phyloP scores from a whole-genome alignment of 2,888 invertebrate genomes.

The Protula sp. region DNA sequence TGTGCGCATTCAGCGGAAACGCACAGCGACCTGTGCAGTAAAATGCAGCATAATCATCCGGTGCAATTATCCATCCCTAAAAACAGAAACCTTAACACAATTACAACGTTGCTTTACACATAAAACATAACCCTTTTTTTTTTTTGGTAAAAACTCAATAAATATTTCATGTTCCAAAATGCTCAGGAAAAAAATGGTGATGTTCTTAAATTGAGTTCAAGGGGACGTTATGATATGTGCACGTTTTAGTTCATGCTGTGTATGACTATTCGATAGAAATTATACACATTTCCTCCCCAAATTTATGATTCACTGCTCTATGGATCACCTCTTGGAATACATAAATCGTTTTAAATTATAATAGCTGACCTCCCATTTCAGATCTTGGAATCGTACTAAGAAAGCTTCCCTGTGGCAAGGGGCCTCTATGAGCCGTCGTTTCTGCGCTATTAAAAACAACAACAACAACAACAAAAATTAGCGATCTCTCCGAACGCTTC shows the following conservation, averaged over 20 bases:
- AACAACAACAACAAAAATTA: too few species aligned
- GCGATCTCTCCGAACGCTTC: too few species aligned
- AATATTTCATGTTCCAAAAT: too few species aligned
- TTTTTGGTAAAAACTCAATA: background rate
- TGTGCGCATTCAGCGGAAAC: conserved; percentile 86
- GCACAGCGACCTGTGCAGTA: conserved; percentile 95
- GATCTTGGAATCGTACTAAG: conserved; percentile 91
- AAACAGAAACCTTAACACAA: background rate
- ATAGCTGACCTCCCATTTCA: conserved; percentile 74
- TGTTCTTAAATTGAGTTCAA: too few species aligned
- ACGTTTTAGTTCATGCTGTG: background rate
- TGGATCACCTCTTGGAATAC: too few species aligned
- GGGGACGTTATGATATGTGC: background rate
- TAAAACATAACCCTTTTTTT: background rate
- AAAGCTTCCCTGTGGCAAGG: conserved; percentile 78
- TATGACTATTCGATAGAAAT: too few species aligned
- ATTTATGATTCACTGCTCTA: too few species aligned
- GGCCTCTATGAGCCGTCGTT: background rate
- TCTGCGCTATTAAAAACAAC: too few species aligned
- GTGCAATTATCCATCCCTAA: conserved; percentile 93
- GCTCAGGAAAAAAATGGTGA: too few species aligned
- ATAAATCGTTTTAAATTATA: background rate
- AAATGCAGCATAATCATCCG: conserved; percentile 91
- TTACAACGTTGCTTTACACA: background rate
- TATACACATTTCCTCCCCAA: too few species aligned